Evolutionary conservation across 2,797 vertebrate genomes (phyloP).

Genomic region (Babyrousa celebensis): DNA sequence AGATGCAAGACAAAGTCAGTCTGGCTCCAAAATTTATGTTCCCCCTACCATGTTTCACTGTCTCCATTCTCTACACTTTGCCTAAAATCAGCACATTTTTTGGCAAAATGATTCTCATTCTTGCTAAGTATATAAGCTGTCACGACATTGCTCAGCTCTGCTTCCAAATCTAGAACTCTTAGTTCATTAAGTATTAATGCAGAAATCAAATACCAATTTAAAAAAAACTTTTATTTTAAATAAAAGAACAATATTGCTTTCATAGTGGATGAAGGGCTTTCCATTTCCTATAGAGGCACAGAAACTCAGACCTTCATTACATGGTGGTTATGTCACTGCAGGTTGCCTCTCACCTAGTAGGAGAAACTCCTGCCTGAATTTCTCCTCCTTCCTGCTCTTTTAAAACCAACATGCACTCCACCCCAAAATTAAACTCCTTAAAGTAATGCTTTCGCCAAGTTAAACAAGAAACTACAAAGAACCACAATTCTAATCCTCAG

Average conservation of each 20-base stretch:
- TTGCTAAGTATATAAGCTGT: neutral
- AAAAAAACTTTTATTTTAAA: neutral
- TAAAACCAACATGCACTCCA: neutral
- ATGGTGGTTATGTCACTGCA: neutral
- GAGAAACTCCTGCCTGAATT: neutral
- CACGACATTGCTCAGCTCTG: neutral
- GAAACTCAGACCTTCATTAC: neutral
- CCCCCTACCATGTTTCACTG: neutral
- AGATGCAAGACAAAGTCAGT: neutral
- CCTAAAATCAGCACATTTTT: neutral
- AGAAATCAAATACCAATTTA: slow-evolving; percentile 18
- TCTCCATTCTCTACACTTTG: neutral
- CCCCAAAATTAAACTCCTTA: slow-evolving; percentile 1
- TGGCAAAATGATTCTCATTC: neutral
- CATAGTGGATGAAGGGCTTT: neutral
- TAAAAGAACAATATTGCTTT: neutral
- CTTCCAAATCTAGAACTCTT: slow-evolving; percentile 25
- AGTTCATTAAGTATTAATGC: neutral
- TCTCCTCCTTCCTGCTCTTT: slow-evolving; percentile 9
- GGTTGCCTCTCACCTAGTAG: neutral
- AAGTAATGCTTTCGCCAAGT: slow-evolving; percentile 23
- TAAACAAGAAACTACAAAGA: neutral
- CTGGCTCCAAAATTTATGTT: neutral
- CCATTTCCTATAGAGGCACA: neutral
- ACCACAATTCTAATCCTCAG: neutral